These are phyloP conservation scores for Sternarchorhynchus goeldii DNA, from an alignment of 2,797 vertebrate species.

Conservation along the genomic window DNA sequence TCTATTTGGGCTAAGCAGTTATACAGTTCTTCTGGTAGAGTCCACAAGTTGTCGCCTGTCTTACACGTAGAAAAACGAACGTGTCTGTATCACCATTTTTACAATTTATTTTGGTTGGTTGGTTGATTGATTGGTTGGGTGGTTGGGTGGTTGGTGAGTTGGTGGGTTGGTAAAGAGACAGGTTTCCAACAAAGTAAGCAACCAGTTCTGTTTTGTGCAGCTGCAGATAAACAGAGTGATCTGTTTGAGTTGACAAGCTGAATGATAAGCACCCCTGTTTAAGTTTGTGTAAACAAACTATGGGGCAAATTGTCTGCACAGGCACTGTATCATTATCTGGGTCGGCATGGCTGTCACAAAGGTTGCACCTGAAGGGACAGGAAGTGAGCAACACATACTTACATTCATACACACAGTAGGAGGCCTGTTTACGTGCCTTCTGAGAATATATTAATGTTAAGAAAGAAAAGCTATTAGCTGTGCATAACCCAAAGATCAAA, in stretches of 20 bases:
- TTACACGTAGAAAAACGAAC: background rate
- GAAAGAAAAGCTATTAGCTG: background rate
- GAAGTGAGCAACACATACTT: background rate
- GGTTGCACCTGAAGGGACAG: slow-evolving; percentile 10
- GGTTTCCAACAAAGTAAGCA: slow-evolving; percentile 4
- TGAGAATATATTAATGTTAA: background rate
- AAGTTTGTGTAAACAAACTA: slow-evolving; percentile 23
- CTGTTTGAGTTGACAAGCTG: slow-evolving; percentile 35
- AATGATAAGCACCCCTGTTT: slow-evolving; percentile 36
- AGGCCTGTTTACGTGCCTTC: background rate
- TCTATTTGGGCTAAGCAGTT: slow-evolving; percentile 17
- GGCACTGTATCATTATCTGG: slow-evolving; percentile 28
- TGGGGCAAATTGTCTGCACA: slow-evolving; percentile 15
- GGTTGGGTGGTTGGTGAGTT: too few relatives aligned
- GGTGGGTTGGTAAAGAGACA: background rate
- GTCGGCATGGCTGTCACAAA: background rate
- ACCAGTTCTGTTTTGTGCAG: slow-evolving; percentile 14
- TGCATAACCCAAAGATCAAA: background rate
- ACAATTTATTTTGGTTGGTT: background rate
- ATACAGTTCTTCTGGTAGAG: background rate
- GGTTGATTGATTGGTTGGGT: background rate
- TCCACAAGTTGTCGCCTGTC: background rate
- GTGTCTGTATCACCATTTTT: too few relatives aligned
- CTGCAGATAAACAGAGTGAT: slow-evolving; percentile 21
- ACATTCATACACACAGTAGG: background rate